Base-by-base conservation (phyloP, 1,140 invertebrate species). In the Eulimnadia texana region DNA sequence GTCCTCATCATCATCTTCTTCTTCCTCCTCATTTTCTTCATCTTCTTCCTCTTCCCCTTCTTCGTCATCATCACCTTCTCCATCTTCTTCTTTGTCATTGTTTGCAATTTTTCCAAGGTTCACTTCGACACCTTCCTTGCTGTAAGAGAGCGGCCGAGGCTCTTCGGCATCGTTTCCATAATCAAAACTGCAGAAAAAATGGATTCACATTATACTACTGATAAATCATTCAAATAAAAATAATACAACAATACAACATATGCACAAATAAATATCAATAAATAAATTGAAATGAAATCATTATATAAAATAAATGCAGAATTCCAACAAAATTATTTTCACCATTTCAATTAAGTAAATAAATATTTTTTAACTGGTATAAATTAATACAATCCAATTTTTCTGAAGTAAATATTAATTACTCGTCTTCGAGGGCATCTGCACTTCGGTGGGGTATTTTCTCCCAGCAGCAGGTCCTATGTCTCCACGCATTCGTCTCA, bases 391-490 rank as follows among this genome's bases (percentile, higher is more conserved):
- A n/a, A n/a, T n/a, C n/a, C n/a, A n/a, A n/a, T n/a, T n/a, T n/a
- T n/a, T n/a, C n/a, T n/a, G n/a, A n/a, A n/a, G n/a, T n/a, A n/a
- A n/a, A n/a, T n/a, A n/a, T n/a, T n/a, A n/a, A n/a, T 59, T 68
- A 67, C 78, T 81, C 79, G 74, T 88, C 87, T 68, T 89, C 86
- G 50, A 91, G 77, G 72, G 88, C 87, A 74, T 93, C 91, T 9
- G 89, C 91, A 69, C 77, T 82, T 70, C 67, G 67, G 68, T 76
- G 79, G 50, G 67, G 69, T 22, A 50, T 29, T 56, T 63, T 42
- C 33, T 16, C 16, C 6, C 33, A 9, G 33, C 66, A 56, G 66
- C 67, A 25, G 20, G 62, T 52, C 68, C 63, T 47, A 71, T 68
- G 16, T 72, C 67, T 10, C 81, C 84, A 63, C 79, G 76, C 90